Percentiles rank a stretch among this genome's conserved stretches.
phyloP scores from a whole-genome alignment of 2,888 invertebrate species.

The Drosophila affinis region DNA sequence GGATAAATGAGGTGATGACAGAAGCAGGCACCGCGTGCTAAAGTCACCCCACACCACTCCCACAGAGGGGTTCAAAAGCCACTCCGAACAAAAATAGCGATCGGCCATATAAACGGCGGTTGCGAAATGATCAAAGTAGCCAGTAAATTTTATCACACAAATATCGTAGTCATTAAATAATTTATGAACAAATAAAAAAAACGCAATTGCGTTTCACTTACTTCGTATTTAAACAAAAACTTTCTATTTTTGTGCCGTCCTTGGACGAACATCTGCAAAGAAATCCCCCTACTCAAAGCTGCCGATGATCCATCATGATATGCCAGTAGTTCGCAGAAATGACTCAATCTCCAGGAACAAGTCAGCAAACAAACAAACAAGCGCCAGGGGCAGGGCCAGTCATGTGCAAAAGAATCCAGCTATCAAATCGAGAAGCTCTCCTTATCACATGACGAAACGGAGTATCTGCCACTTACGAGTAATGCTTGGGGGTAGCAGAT shows the following conservation, averaged over 20 bases:
- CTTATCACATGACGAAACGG: not conserved
- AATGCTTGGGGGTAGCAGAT: slow-evolving; percentile 14
- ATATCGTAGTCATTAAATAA: slow-evolving; percentile 45
- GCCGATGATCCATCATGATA: slow-evolving; percentile 11
- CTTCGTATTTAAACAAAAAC: not conserved
- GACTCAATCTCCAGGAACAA: slow-evolving; percentile 9
- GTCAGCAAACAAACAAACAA: slow-evolving; percentile 20
- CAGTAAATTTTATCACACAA: slow-evolving; percentile 47
- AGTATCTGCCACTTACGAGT: slow-evolving; percentile 4
- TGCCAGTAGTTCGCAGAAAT: slow-evolving; percentile 6
- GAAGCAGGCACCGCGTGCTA: slow-evolving; percentile 52
- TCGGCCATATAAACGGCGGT: slow-evolving; percentile 24
- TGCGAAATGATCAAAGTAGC: slow-evolving; percentile 45
- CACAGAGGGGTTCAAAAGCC: slow-evolving; percentile 24
- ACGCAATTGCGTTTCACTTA: slow-evolving; percentile 30
- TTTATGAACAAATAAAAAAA: slow-evolving; percentile 44
- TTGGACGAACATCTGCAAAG: not conserved
- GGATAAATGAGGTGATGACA: slow-evolving; percentile 73
- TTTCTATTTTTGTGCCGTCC: not conserved
- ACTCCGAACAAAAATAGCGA: slow-evolving; percentile 36
- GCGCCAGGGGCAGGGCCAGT: not conserved
- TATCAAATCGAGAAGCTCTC: slow-evolving; percentile 26
- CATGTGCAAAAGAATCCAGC: slow-evolving; percentile 18
- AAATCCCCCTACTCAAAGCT: slow-evolving; percentile 21
- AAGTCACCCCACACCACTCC: slow-evolving; percentile 15